These are phyloP conservation scores for Rotaria sp. DNA, from an alignment of 2,888 invertebrate genomes.

Conservation along the genomic window DNA sequence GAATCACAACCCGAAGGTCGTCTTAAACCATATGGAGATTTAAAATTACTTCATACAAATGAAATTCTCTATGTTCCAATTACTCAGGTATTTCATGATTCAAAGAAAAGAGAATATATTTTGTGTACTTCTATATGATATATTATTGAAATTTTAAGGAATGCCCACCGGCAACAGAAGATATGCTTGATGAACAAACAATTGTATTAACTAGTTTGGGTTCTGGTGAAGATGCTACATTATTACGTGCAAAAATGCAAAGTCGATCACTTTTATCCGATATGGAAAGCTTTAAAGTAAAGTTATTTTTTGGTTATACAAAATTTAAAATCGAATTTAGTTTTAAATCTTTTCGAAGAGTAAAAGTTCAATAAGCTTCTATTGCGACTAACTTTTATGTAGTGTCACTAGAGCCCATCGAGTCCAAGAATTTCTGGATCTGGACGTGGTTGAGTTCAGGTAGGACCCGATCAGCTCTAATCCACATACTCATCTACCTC, in stretches of 20 bases:
- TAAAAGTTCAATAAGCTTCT: no score
- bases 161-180: conserved; percentile 91
- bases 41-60: conserved; percentile 65
- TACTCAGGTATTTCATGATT: conserved; percentile 61
- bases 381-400: no score
- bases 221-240: conserved; percentile 62
- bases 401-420: no score
- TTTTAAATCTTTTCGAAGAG: no score
- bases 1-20: conserved; percentile 65
- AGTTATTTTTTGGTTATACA: no score
- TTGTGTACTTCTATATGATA: neutral
- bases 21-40: conserved; percentile 64
- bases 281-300: conserved; percentile 92
- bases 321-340: no score
- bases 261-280: conserved; percentile 86
- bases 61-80: conserved; percentile 72
- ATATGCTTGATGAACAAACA: conserved; percentile 84
- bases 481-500: no score
- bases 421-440: no score
- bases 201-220: conserved; percentile 68
- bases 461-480: no score
- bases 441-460: no score
- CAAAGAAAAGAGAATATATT: no score
- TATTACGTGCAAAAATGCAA: conserved; percentile 83
- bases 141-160: conserved; percentile 62